Evolutionary conservation across 2,888 invertebrate species (phyloP).

Genomic region (Clitarchus hookeri): DNA sequence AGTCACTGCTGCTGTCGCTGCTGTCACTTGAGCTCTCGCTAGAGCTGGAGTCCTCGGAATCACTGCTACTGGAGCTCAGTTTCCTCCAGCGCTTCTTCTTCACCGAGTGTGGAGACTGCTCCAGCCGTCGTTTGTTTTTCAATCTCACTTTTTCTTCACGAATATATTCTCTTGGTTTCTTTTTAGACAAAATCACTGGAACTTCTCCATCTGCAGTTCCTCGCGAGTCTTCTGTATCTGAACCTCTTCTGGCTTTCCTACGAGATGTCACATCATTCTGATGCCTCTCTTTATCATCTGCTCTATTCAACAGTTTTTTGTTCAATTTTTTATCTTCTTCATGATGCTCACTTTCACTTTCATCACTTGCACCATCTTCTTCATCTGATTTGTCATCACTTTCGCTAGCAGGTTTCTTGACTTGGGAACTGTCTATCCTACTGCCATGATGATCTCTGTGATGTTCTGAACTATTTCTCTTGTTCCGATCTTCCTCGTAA

Average conservation of each 20-base stretch:
- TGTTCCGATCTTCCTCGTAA: not conserved
- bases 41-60: not conserved
- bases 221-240: not conserved
- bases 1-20: not conserved
- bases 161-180: not conserved
- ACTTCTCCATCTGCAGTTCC: not conserved
- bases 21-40: conserved; percentile 1
- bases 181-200: not conserved
- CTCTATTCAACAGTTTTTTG: not conserved
- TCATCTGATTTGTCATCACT: not conserved
- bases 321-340: not conserved
- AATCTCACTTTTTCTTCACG: not conserved
- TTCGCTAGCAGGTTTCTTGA: not conserved
- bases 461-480: not conserved
- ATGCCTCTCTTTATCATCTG: not conserved
- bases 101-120: not conserved
- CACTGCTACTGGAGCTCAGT: conserved; percentile 8
- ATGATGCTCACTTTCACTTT: not conserved
- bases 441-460: not conserved
- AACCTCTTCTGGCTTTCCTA: not conserved
- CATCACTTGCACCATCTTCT: not conserved
- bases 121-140: not conserved
- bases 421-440: not conserved
- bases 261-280: not conserved
- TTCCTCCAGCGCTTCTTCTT: conserved; percentile 12